Evolutionary conservation across 2,888 invertebrate genomes (phyloP).

Genomic region (Brenthis hecate): DNA sequence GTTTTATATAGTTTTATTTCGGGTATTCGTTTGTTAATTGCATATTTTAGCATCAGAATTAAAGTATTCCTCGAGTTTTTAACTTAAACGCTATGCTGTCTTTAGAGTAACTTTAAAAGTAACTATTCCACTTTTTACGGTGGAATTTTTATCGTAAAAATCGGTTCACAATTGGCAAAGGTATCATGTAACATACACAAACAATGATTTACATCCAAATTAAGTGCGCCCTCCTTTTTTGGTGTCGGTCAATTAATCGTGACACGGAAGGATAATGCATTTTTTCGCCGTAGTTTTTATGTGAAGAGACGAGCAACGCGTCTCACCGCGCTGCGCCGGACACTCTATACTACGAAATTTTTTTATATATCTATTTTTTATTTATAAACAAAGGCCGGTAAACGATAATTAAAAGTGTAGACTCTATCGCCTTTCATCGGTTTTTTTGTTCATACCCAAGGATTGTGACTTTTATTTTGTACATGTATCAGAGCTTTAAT

Average conservation of each 20-base stretch:
- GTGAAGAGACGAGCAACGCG: conserved; percentile 3
- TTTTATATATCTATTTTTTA: conserved; percentile 50
- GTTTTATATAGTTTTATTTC: background rate
- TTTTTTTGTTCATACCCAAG: conserved; percentile 34
- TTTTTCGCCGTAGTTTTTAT: conserved; percentile 2
- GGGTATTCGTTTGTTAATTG: background rate
- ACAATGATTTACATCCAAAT: no score
- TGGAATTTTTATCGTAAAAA: no score
- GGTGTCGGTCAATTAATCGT: no score
- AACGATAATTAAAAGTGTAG: conserved; percentile 74
- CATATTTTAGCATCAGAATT: no score
- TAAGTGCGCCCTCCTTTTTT: no score
- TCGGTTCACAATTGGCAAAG: no score
- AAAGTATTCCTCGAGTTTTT: no score
- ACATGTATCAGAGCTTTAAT: background rate
- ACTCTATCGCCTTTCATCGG: conserved; percentile 57
- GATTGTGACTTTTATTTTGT: conserved; percentile 13
- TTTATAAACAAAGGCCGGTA: conserved; percentile 65
- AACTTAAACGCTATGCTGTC: no score
- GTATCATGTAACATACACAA: no score
- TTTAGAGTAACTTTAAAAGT: no score
- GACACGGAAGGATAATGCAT: background rate
- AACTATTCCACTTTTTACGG: no score
- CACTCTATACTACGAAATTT: conserved; percentile 31
- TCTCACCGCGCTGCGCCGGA: conserved; percentile 28